Percentiles rank a stretch among this genome's conserved stretches.
Evolutionary conservation across 2,113 vertebrate genomes (phyloP).

Genomic region (Clarias magur): DNA sequence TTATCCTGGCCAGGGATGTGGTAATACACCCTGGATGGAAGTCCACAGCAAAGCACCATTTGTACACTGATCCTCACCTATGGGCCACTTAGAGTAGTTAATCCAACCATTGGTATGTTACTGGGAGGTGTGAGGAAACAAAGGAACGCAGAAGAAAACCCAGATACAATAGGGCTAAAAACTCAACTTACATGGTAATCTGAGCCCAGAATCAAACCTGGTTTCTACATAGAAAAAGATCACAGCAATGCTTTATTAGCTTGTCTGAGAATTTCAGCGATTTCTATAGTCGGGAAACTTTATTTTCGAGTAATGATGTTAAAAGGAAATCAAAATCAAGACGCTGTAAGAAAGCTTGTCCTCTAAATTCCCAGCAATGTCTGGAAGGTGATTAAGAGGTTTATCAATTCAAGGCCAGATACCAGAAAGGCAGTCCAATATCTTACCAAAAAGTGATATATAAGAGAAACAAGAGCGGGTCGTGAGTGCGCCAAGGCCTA

Average conservation of each 20-base stretch:
- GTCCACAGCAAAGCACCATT: neutral
- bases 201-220: neutral
- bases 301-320: neutral
- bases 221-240: too few relatives aligned
- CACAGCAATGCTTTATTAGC: neutral
- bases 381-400: neutral
- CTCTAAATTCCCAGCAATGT: neutral
- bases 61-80: too few relatives aligned
- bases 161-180: neutral
- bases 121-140: neutral
- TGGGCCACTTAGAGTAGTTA: neutral
- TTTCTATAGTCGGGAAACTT: neutral
- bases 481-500: neutral
- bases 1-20: neutral
- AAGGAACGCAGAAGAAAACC: neutral
- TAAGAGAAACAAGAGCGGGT: neutral
- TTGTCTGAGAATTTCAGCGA: neutral
- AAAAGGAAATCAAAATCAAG: neutral
- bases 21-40: neutral
- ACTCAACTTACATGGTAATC: neutral
- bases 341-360: neutral
- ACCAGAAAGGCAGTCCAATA: neutral
- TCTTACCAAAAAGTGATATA: neutral
- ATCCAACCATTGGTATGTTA: neutral
- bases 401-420: neutral